phyloP scores from a whole-genome alignment of 2,797 vertebrate genomes.

The Rhabdomys pumilio region DNA sequence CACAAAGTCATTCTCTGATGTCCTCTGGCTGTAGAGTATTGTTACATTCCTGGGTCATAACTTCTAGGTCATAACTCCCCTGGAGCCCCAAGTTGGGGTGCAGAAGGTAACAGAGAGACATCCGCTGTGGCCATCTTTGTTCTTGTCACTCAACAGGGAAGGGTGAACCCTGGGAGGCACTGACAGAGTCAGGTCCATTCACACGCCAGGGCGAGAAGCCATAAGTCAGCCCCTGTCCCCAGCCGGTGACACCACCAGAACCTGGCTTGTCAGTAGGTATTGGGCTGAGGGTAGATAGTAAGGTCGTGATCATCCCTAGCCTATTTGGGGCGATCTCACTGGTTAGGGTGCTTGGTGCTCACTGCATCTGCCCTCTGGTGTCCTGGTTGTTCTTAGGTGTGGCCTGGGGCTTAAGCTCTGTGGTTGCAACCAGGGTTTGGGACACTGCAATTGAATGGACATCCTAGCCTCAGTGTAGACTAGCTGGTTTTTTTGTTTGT shows the following conservation, averaged over 20 bases:
- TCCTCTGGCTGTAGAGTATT: background rate
- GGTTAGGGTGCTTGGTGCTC: background rate
- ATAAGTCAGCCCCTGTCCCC: too few relatives aligned
- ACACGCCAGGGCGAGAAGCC: background rate
- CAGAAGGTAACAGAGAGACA: background rate
- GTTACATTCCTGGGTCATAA: background rate
- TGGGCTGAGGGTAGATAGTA: background rate
- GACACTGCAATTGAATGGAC: background rate
- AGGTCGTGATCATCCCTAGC: background rate
- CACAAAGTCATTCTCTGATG: background rate
- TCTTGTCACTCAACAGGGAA: background rate
- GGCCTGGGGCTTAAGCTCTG: background rate
- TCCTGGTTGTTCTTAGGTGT: background rate
- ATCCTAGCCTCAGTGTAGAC: background rate
- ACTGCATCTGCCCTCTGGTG: background rate
- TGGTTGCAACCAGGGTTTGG: background rate
- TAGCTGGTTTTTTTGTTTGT: background rate
- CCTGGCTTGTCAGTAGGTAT: background rate
- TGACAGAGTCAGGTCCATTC: background rate
- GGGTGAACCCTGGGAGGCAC: background rate
- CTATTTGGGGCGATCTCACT: background rate
- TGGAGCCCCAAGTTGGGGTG: rapidly evolving
- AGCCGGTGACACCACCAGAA: background rate
- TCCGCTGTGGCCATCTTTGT: background rate
- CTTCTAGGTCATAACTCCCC: background rate